Conservation (phyloP, 2,113 vertebrate species). For the Condylura cristata region DNA sequence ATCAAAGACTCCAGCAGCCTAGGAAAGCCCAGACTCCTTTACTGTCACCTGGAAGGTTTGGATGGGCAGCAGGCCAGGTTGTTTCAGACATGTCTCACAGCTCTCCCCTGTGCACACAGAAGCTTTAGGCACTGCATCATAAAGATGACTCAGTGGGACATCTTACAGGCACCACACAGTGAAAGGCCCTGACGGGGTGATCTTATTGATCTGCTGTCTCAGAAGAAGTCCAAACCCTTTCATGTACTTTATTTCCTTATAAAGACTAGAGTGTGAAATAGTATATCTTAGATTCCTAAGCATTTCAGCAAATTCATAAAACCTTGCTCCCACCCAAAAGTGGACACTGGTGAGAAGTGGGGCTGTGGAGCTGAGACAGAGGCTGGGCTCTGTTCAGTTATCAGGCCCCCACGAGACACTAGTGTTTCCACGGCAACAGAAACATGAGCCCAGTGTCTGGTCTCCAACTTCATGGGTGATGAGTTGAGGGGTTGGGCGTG, state of each 20-base stretch:
- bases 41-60: background rate
- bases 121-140: background rate
- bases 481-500: background rate
- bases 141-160: background rate
- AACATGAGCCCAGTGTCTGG: background rate
- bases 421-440: background rate
- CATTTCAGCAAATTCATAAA: background rate
- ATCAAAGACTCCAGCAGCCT: background rate
- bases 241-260: background rate
- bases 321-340: background rate
- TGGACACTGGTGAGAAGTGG: background rate
- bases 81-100: background rate
- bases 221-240: background rate
- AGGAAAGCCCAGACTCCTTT: background rate
- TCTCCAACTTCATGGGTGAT: background rate
- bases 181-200: background rate
- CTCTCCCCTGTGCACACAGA: background rate
- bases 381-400: background rate
- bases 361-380: background rate
- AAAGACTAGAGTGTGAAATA: background rate
- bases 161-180: background rate
- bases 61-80: background rate
- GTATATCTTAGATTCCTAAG: background rate
- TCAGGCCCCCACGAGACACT: background rate
- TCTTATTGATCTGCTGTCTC: background rate